Percentiles rank a stretch among this genome's conserved stretches.
These are phyloP conservation scores for Meiosimyza decipiens DNA, from an alignment of 2,888 invertebrate genomes.

Conservation along the genomic window DNA sequence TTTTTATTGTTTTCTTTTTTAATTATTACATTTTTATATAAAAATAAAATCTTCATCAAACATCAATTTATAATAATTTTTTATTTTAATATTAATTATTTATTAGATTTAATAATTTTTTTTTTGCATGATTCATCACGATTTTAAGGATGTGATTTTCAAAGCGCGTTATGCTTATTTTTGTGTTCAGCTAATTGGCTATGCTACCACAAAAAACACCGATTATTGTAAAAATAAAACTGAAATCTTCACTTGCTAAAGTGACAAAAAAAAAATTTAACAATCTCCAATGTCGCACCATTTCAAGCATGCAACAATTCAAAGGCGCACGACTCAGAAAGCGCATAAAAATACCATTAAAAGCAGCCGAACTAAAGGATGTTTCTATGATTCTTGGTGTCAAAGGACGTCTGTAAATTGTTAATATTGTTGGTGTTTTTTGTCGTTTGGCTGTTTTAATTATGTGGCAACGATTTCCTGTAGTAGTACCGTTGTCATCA, in stretches of 20 bases:
- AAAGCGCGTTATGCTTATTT: background rate
- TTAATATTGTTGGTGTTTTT: background rate
- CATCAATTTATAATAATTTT: background rate
- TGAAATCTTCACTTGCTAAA: too few relatives aligned
- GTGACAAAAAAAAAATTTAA: too few relatives aligned
- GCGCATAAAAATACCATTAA: slow-evolving; percentile 16
- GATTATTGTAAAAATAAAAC: too few relatives aligned
- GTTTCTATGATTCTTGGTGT: background rate
- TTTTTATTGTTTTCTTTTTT: slow-evolving; percentile 20
- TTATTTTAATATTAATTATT: slow-evolving; percentile 1
- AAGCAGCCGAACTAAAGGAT: slow-evolving; percentile 8
- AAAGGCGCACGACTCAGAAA: slow-evolving; percentile 16
- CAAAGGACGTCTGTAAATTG: background rate
- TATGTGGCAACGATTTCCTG: slow-evolving; percentile 46
- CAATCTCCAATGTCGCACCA: background rate
- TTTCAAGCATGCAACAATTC: slow-evolving; percentile 21
- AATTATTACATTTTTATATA: background rate
- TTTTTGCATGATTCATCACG: too few relatives aligned
- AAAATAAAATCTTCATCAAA: slow-evolving; percentile 1
- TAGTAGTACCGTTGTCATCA: too few relatives aligned
- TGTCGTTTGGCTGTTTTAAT: slow-evolving; percentile 11
- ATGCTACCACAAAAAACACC: too few relatives aligned
- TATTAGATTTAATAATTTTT: background rate
- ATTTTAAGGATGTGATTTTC: too few relatives aligned
- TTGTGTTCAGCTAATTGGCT: background rate